Conservation (phyloP, 2,113 vertebrate species). For the Phrynosoma blainvillii region DNA sequence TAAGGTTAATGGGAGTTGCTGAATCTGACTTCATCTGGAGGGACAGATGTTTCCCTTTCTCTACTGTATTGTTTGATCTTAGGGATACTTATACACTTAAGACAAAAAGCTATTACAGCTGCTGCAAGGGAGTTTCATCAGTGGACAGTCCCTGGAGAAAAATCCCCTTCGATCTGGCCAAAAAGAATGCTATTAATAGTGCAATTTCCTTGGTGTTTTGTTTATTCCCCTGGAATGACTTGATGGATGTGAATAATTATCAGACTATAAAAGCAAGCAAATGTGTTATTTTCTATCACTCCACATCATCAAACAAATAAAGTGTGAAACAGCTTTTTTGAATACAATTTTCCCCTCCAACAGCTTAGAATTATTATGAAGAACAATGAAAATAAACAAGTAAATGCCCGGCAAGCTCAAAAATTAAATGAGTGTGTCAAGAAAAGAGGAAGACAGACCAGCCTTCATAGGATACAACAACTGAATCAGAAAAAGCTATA, state of each 20-base stretch:
- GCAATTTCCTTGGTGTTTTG: slow-evolving; percentile 78
- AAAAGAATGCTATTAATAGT: slow-evolving; percentile 77
- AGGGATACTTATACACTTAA: neutral
- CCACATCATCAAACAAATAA: slow-evolving; percentile 87
- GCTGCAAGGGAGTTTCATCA: neutral
- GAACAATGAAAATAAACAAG: slow-evolving; percentile 83
- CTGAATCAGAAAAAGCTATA: neutral
- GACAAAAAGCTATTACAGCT: neutral
- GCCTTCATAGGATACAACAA: slow-evolving; percentile 4
- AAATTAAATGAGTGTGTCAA: slow-evolving; percentile 73
- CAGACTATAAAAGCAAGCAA: slow-evolving; percentile 83
- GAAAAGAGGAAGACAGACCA: slow-evolving; percentile 36
- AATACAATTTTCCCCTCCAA: slow-evolving; percentile 86
- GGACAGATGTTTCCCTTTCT: no score
- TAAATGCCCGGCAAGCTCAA: slow-evolving; percentile 73
- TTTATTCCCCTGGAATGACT: slow-evolving; percentile 80
- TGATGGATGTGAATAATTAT: slow-evolving; percentile 85
- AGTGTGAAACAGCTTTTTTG: slow-evolving; percentile 84
- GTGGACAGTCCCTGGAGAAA: slow-evolving; percentile 39
- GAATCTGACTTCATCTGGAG: neutral
- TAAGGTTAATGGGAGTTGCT: neutral
- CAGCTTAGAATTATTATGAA: slow-evolving; percentile 83
- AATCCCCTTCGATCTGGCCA: slow-evolving; percentile 40
- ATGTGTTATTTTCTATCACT: slow-evolving; percentile 82
- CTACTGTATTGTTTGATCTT: neutral